Base-by-base conservation (phyloP, 1,140 invertebrate genomes). In the Nylanderia fulva region DNA sequence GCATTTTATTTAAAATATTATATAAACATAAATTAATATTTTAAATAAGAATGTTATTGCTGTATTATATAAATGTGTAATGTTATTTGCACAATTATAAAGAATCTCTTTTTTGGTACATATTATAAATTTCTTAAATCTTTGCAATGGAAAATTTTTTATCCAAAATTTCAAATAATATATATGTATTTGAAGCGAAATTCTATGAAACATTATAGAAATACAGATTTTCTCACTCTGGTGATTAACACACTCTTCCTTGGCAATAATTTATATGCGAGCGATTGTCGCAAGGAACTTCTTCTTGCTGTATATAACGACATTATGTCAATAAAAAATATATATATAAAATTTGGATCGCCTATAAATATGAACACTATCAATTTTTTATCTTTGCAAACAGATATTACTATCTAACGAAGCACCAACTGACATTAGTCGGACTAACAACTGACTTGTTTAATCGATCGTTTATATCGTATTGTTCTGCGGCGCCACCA, bases 281-380 rank as follows among this genome's bases (percentile, higher is more conserved):
- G 83, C 3, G 88, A 88, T 8, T 88, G 21, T 13, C 90, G 89
- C 2, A 92, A 61, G 0, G 85, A 86, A 61, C 68, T 79, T 79
- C 58, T 91, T 52, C 61, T 88, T 15, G 6, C 7, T 18, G 21
- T 36, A n/a, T 66, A 24, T 27, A 64, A 1, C 0, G 77, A 85
- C 29, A 39, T 74, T n/a, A 29, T 4, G 15, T 39, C n/a, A n/a
- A n/a, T 27, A 72, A 24, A 68, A 54, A 36, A 15, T n/a, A n/a
- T n/a, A n/a, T n/a, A 45, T n/a, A 48, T n/a, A 13, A 66, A 56
- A 77, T 58, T 71, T n/a, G 4, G 6, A 54, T 83, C 8, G 0
- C 21, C 9, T 21, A 52, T 24, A 27, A 48, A 33, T 11, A 29
- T 68, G 9, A 33, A 56, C 8, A 18, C 7, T 11, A 8, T 48